Percentiles rank a stretch among this genome's conserved stretches.
These are phyloP conservation scores for Galaxias olidus DNA, from an alignment of 2,797 vertebrate species.

Conservation along the genomic window DNA sequence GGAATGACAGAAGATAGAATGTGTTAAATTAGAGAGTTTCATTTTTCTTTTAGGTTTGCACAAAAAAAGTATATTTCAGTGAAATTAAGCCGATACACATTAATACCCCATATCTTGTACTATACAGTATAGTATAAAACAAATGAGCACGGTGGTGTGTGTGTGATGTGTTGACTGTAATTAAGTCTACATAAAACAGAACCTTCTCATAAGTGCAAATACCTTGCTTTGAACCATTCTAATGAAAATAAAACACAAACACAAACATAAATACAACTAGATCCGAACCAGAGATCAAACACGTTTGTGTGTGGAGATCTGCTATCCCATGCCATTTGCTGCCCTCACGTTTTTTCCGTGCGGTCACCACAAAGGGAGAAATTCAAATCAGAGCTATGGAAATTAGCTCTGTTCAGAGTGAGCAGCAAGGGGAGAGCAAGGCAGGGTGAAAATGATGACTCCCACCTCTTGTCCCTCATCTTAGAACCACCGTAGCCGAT, in stretches of 20 bases:
- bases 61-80: neutral
- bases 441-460: neutral
- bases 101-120: too few relatives aligned
- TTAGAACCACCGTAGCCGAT: neutral
- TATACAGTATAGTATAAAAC: too few relatives aligned
- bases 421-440: neutral
- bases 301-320: neutral
- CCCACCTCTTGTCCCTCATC: neutral
- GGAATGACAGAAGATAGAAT: constrained; percentile 18
- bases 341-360: neutral
- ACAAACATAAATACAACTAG: too few relatives aligned
- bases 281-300: neutral
- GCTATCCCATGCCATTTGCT: neutral
- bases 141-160: too few relatives aligned
- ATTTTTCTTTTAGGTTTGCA: neutral
- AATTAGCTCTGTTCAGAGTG: constrained; percentile 3
- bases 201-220: too few relatives aligned
- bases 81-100: too few relatives aligned
- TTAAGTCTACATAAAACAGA: too few relatives aligned
- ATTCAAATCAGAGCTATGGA: constrained; percentile 10
- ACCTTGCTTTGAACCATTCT: too few relatives aligned
- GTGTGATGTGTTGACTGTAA: too few relatives aligned
- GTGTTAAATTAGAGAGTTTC: neutral
- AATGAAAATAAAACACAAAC: too few relatives aligned
- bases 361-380: neutral